Evolutionary conservation across 2,113 vertebrate genomes (phyloP).

Genomic region (Cheilinus undulatus): DNA sequence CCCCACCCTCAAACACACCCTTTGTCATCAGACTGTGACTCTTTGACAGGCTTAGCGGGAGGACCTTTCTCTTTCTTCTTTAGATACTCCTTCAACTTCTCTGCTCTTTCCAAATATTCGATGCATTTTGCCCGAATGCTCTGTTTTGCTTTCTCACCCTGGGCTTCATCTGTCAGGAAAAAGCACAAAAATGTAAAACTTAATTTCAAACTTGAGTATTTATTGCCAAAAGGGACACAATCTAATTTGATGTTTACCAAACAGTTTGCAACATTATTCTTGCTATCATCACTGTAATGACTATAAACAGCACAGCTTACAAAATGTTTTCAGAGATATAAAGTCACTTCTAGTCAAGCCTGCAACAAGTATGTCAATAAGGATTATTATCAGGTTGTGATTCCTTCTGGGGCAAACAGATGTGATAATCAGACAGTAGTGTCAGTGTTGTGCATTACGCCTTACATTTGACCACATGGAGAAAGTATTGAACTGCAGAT

Average conservation of each 20-base stretch:
- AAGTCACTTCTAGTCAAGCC: neutral
- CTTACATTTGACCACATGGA: slow-evolving; percentile 98
- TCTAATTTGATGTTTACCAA: neutral
- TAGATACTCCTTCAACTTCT: slow-evolving; percentile 95
- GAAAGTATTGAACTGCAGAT: slow-evolving; percentile 94
- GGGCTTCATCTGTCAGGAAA: slow-evolving; percentile 91
- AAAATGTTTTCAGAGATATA: neutral
- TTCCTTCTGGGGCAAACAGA: neutral
- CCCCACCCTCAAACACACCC: slow-evolving; percentile 84
- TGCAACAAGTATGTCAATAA: neutral
- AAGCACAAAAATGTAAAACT: slow-evolving; percentile 1
- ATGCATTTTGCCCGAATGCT: slow-evolving; percentile 93
- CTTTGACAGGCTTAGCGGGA: slow-evolving; percentile 92
- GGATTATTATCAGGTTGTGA: neutral
- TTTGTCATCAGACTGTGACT: slow-evolving; percentile 93
- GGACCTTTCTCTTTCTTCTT: slow-evolving; percentile 91
- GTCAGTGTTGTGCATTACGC: neutral
- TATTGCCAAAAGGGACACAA: neutral
- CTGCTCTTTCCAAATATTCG: slow-evolving; percentile 96
- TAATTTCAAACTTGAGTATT: neutral
- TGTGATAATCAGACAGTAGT: neutral
- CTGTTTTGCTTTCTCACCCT: slow-evolving; percentile 93
- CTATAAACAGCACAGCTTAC: neutral
- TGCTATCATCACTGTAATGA: neutral
- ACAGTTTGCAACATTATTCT: too few relatives aligned